Base-by-base conservation (phyloP, 37 sponge, comb jelly and placozoan genomes). In the Agelas oroides region DNA sequence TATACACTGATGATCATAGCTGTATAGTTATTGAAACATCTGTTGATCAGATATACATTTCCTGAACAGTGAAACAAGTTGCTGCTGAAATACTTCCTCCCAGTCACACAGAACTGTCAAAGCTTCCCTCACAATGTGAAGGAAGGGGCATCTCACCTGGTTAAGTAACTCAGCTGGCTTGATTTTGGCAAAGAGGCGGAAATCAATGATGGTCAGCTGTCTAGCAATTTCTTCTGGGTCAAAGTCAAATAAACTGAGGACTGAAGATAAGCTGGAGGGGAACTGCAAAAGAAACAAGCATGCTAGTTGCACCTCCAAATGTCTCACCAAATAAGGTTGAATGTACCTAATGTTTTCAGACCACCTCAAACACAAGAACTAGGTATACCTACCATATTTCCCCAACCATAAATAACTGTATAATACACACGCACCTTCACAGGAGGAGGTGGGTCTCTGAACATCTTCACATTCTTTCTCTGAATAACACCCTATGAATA, bases 151-250 rank as follows among this genome's bases (percentile, higher is more conserved):
- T 40, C 84, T 36, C 68, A 94, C 95, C 88, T 96, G 96, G 72
- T 97, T 95, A 36, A 97, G 78, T 57, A 95, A 78, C 63, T 97
- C 98, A n/a, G 80, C 52, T 25, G 98, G 98, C 71, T 91, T 90
- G 70, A 97, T 97, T 62, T 90, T 94, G 40, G 87, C 84, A 82
- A 93, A 97, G 53, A 97, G 82, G 1, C 39, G 56, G 86, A 95
- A 97, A 78, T 97, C 98, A 35, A 95, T 93, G 76, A 97, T 72
- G 37, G 95, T 95, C 61, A 97, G 59, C 53, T 97, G 98, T 64
- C 98, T 28, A 6, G 98, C 98, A 1, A 97, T 91, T 77, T 97
- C 98, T 67, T 92, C 95, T 0, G 98, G 91, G 33, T 95, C 94
- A 82, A 95, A 93, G 72, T 95, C 98, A 90, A 94, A 95, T 24